A percentile compares a stretch with the other conserved stretches of the same genome.
These are phyloP conservation scores for Dinoponera quadriceps DNA, from an alignment of 1,140 invertebrate genomes.

Conservation along the genomic window DNA sequence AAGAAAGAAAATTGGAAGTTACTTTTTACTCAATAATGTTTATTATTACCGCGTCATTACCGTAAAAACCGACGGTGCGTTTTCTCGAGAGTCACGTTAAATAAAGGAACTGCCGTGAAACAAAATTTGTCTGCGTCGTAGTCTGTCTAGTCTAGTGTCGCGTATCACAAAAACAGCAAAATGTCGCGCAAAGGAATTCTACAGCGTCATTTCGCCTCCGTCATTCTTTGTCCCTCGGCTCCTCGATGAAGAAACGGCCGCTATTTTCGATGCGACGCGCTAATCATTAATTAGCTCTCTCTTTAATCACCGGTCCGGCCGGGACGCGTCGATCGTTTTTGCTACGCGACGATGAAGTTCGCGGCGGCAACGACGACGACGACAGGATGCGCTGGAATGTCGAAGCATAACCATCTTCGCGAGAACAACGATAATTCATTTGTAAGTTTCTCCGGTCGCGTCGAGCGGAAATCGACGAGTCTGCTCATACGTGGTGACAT, in stretches of 20 bases:
- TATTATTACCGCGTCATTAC: background rate
- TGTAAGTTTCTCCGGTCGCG: constrained; percentile 44
- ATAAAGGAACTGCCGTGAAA: background rate
- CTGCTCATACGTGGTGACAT: constrained; percentile 37
- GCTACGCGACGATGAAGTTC: background rate
- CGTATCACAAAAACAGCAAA: background rate
- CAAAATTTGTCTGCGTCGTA: too few species aligned
- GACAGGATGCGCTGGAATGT: constrained; percentile 68
- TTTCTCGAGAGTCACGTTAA: background rate
- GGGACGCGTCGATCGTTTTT: constrained; percentile 63
- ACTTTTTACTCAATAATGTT: background rate
- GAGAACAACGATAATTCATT: constrained; percentile 56
- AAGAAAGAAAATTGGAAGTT: too few species aligned
- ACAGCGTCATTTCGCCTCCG: constrained; percentile 9
- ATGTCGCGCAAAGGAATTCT: background rate
- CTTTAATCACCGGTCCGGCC: constrained; percentile 67
- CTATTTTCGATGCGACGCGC: constrained; percentile 65
- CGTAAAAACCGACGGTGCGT: background rate
- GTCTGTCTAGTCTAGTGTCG: background rate
- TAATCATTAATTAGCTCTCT: constrained; percentile 78
- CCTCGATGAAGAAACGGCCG: constrained; percentile 15
- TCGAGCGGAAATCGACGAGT: constrained; percentile 52
- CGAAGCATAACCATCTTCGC: constrained; percentile 59
- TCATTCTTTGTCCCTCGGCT: background rate
- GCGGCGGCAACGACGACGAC: background rate